phyloP scores from a whole-genome alignment of 2,888 invertebrate species.

The Drosophila tanythrix region DNA sequence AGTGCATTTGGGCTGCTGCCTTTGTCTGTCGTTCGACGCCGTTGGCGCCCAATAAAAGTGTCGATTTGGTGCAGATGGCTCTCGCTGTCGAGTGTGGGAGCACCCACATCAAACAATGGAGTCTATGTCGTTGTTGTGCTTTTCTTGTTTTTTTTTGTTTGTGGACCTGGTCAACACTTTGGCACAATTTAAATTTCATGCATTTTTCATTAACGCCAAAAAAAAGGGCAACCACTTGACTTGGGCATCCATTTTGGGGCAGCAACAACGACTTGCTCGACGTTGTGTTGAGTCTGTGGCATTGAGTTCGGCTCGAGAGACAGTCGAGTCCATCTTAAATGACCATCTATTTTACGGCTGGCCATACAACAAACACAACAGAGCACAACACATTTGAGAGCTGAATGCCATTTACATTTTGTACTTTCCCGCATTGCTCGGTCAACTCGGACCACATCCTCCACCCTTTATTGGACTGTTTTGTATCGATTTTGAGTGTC shows the following conservation, averaged over 20 bases:
- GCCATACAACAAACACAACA: conserved; percentile 35
- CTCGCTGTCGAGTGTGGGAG: conserved; percentile 22
- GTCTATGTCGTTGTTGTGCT: neutral
- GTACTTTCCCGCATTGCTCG: conserved; percentile 16
- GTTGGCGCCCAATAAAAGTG: conserved; percentile 58
- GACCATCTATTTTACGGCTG: conserved; percentile 71
- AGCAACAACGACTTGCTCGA: conserved; percentile 32
- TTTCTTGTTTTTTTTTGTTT: neutral
- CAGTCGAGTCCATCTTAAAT: conserved; percentile 67
- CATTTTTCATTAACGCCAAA: conserved; percentile 82
- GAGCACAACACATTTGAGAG: conserved; percentile 51
- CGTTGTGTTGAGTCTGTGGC: conserved; percentile 18
- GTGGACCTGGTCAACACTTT: conserved; percentile 60
- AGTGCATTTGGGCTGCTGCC: conserved; percentile 32
- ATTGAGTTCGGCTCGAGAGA: conserved; percentile 13
- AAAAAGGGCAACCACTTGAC: conserved; percentile 58
- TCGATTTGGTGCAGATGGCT: conserved; percentile 48
- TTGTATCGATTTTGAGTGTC: conserved; percentile 81
- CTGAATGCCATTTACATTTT: conserved; percentile 64
- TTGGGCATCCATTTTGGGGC: conserved; percentile 43
- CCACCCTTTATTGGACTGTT: conserved; percentile 26
- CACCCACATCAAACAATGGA: conserved; percentile 29
- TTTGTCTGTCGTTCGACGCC: conserved; percentile 30
- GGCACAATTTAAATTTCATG: conserved; percentile 83
- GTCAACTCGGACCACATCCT: conserved; percentile 1